Conservation (phyloP, 2,888 invertebrate genomes). For the Leucozona laternaria region DNA sequence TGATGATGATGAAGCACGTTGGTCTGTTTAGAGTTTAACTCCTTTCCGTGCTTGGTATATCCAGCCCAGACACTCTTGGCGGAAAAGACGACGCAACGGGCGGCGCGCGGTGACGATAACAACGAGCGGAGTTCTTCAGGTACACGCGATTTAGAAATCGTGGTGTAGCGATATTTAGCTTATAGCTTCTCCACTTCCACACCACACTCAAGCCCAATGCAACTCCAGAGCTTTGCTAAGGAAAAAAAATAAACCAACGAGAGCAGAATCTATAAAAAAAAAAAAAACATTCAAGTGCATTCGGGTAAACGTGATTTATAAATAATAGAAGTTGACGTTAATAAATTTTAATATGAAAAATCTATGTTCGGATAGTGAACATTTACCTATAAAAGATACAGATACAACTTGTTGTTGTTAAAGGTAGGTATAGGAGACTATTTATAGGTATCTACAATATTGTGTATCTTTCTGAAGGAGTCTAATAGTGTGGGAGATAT, state of each 20-base stretch:
- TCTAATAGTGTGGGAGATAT: background rate
- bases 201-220: background rate
- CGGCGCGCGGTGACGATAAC: constrained; percentile 6
- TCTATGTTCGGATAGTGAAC: constrained; percentile 51
- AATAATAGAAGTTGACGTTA: constrained; percentile 76
- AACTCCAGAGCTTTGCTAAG: background rate
- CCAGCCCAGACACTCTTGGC: background rate
- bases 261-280: constrained; percentile 25
- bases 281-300: constrained; percentile 67
- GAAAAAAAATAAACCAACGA: background rate
- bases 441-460: background rate
- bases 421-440: background rate
- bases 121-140: constrained; percentile 25
- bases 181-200: constrained; percentile 34
- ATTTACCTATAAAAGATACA: constrained; percentile 11
- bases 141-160: constrained; percentile 71
- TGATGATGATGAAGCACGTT: constrained; percentile 12
- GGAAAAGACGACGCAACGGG: constrained; percentile 7
- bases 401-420: constrained; percentile 12
- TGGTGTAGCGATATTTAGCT: constrained; percentile 57
- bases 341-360: constrained; percentile 75
- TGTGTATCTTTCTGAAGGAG: background rate
- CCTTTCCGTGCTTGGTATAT: constrained; percentile 4
- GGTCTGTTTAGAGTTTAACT: background rate
- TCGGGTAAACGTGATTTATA: constrained; percentile 76